Conservation (phyloP, 2,113 vertebrate species). For the Oreotrochilus melanogaster region DNA sequence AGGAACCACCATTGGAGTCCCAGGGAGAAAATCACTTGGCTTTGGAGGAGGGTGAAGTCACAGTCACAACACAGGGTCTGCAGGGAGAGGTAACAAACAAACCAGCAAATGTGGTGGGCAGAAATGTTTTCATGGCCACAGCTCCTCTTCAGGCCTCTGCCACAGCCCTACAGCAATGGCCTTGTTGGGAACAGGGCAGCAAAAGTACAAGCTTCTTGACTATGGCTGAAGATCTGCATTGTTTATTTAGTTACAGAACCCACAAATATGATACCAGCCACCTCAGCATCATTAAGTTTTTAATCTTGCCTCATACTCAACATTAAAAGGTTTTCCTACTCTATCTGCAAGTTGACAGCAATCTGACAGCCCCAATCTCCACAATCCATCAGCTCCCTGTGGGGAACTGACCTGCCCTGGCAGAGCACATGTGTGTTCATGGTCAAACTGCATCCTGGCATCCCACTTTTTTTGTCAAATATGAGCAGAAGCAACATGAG, state of each 20-base stretch:
- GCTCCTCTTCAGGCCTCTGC: not conserved
- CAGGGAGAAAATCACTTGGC: not conserved
- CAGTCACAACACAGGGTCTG: fast-evolving
- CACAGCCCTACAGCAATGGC: not conserved
- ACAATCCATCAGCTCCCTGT: not conserved
- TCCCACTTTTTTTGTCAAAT: fast-evolving
- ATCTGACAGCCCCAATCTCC: not conserved
- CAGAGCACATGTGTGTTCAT: fast-evolving
- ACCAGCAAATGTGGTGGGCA: fast-evolving
- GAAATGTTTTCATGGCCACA: fast-evolving
- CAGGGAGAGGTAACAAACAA: not conserved
- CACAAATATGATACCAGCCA: not conserved
- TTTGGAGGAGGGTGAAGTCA: not conserved
- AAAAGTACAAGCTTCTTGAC: not conserved
- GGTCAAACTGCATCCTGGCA: not conserved
- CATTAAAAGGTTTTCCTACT: not conserved
- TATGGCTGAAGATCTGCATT: not conserved
- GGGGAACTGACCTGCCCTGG: not conserved
- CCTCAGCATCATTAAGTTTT: not conserved
- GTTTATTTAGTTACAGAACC: not conserved
- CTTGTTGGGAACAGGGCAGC: fast-evolving
- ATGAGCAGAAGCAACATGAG: fast-evolving
- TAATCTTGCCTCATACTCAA: not conserved
- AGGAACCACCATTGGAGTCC: fast-evolving
- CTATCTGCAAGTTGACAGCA: not conserved